A percentile compares a stretch with the other conserved stretches of the same genome.
Evolutionary conservation across 2,113 vertebrate species (phyloP).

Genomic region (Hippocampus comes): DNA sequence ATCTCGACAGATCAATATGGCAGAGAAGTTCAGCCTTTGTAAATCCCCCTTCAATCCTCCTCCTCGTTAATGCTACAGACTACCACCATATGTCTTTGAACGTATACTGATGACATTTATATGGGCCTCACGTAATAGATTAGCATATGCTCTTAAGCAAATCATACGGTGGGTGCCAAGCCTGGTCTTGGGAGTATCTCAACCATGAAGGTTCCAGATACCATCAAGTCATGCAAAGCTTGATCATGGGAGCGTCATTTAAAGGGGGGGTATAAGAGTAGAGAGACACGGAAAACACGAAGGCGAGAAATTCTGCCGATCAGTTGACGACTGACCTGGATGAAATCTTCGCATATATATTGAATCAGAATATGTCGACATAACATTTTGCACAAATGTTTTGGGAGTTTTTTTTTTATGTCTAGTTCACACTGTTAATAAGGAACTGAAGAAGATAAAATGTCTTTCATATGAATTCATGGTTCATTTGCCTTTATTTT

Average conservation of each 20-base stretch:
- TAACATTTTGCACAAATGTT: too few species aligned
- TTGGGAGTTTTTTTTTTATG: too few species aligned
- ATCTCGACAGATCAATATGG: conserved; percentile 32
- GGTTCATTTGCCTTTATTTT: too few species aligned
- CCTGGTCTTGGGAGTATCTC: neutral
- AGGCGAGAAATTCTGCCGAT: neutral
- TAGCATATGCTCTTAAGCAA: neutral
- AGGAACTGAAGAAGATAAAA: too few species aligned
- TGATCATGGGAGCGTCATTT: neutral
- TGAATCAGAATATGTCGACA: neutral
- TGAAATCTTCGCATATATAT: neutral
- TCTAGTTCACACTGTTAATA: too few species aligned
- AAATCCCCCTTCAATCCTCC: conserved; percentile 15
- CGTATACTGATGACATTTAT: neutral
- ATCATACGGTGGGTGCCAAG: neutral
- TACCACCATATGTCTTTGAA: neutral
- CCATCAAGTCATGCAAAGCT: neutral
- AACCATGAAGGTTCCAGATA: neutral
- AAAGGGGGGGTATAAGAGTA: neutral
- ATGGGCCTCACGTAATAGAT: neutral
- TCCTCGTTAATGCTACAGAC: conserved; percentile 8
- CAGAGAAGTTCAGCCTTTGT: conserved; percentile 27
- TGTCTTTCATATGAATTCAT: too few species aligned
- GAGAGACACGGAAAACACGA: neutral
- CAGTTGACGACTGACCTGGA: neutral